Conservation (phyloP, 2,797 vertebrate genomes). For the Liasis olivaceus region DNA sequence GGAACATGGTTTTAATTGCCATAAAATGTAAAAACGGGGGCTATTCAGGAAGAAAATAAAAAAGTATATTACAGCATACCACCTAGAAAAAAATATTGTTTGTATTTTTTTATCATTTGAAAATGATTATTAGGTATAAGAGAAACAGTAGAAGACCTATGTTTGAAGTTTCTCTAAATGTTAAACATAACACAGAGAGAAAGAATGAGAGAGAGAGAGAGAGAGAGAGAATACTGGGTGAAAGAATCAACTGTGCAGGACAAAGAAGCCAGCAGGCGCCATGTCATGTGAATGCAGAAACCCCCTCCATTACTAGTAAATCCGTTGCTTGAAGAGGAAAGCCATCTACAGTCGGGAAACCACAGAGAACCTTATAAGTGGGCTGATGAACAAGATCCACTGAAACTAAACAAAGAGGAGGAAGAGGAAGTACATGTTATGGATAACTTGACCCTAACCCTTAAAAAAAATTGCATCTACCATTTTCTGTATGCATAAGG, state of each 20-base stretch:
- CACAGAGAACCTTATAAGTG: neutral
- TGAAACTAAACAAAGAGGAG: neutral
- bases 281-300: neutral
- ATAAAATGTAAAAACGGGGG: conserved; percentile 58
- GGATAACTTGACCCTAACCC: neutral
- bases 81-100: neutral
- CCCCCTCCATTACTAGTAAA: neutral
- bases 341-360: neutral
- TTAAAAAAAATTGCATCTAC: neutral
- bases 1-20: conserved; percentile 67
- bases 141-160: neutral
- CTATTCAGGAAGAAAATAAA: conserved; percentile 48
- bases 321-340: neutral
- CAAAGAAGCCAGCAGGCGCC: neutral
- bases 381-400: neutral
- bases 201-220: neutral
- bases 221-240: neutral
- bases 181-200: neutral
- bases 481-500: neutral
- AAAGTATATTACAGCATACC: neutral
- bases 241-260: neutral
- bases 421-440: neutral
- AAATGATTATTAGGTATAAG: neutral
- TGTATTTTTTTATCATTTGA: neutral
- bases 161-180: neutral